These are phyloP conservation scores for Ornithorhynchus anatinus DNA, from an alignment of 2,113 vertebrate species.

Conservation along the genomic window DNA sequence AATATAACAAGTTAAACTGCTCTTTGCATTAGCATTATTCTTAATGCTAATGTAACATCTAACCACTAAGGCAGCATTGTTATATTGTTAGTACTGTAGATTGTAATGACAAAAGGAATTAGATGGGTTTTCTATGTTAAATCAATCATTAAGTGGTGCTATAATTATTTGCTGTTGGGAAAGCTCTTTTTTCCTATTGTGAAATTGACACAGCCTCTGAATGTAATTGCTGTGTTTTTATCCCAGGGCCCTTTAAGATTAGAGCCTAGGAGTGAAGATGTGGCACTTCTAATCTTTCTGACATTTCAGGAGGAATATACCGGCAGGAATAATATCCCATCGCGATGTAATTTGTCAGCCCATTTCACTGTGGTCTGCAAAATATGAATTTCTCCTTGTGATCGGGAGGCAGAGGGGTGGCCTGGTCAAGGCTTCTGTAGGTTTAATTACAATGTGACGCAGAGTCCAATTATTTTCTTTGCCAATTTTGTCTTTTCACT, in stretches of 20 bases:
- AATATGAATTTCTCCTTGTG: constrained; percentile 55
- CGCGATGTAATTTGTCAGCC: constrained; percentile 68
- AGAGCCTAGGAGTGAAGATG: constrained; percentile 64
- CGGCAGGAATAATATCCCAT: constrained; percentile 70
- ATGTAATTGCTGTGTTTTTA: constrained; percentile 73
- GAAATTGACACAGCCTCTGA: constrained; percentile 71
- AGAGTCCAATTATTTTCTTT: constrained; percentile 65
- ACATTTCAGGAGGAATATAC: constrained; percentile 69
- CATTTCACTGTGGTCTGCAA: constrained; percentile 60
- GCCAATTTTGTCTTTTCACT: constrained; percentile 53
- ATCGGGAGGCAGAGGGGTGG: constrained; percentile 60
- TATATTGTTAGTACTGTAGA: constrained; percentile 69
- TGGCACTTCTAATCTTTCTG: constrained; percentile 72
- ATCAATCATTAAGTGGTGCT: constrained; percentile 75
- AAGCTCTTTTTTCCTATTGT: constrained; percentile 65
- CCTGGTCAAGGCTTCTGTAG: constrained; percentile 37
- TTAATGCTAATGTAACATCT: constrained; percentile 64
- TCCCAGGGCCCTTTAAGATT: constrained; percentile 71
- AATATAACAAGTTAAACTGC: constrained; percentile 64
- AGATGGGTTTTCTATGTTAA: constrained; percentile 74
- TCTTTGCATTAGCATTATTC: constrained; percentile 68
- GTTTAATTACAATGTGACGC: constrained; percentile 66
- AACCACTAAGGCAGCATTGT: constrained; percentile 61
- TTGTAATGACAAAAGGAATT: constrained; percentile 74
- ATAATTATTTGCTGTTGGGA: constrained; percentile 77